Base-by-base conservation (phyloP, 2,797 vertebrate species). In the Peromyscus nudipes region DNA sequence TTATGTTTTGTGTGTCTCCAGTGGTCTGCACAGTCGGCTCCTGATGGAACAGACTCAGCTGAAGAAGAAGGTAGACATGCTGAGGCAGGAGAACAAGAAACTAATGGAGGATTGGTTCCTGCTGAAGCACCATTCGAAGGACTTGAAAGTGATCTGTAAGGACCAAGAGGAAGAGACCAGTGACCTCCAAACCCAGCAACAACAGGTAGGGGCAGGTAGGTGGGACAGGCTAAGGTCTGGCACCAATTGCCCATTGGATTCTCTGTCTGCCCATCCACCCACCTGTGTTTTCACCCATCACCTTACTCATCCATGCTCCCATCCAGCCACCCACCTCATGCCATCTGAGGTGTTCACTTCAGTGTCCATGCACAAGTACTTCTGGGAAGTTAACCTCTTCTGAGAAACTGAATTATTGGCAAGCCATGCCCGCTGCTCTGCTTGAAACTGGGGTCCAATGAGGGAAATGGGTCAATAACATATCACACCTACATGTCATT, bases 61-160 rank as follows among this genome's bases (percentile, higher is more conserved):
- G 97, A 99, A 99, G 98, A 99, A 99, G 71, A 99, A 99, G 79
- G 98, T 99, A 98, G 99, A 99, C 87, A 99, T 98, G 34, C 77
- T 99, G 98, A 99, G 99, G 97, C 99, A 99, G 98, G 99, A 99
- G 97, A 99, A 99, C 81, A 99, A 99, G 0, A 99, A 99, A 98
- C 97, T 99, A 97, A 98, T 99, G 81, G 97, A 99, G 94, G 99
- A 99, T 76, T 99, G 99, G 95, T 99, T 99, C 94, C 99, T 99
- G 69, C 98, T 99, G 65, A 99, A 99, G 97, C 99, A 99, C 98
- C 99, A 99, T 0, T 99, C 99, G 49, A 99, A 99, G 98, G 99
- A 99, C 96, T 99, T 99, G 98, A 99, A 99, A 97, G 98, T 99
- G 11, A 99, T 99, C 6, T 99, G 99, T 99, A 99, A 0, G 99